A percentile compares a stretch with the other conserved stretches of the same genome.
Evolutionary conservation across 2,113 vertebrate genomes (phyloP).

Genomic region (Gavia stellata): DNA sequence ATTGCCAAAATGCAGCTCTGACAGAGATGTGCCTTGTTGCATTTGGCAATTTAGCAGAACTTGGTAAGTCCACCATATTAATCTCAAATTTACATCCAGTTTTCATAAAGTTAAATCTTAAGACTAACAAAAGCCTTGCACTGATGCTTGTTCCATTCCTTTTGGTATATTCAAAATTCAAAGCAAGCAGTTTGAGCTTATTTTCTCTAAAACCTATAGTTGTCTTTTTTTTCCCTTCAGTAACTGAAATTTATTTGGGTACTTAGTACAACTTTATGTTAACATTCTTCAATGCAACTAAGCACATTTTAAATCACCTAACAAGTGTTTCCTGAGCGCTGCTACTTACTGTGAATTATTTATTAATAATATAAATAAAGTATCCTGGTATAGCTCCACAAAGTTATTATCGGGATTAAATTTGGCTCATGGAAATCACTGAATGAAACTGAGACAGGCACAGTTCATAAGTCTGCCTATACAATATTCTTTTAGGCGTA

Average conservation of each 20-base stretch:
- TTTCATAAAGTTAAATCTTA: not conserved
- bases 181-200: not conserved
- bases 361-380: constrained; percentile 12
- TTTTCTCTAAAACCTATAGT: not conserved
- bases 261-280: not conserved
- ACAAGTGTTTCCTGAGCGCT: not conserved
- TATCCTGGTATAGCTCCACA: not conserved
- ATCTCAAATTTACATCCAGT: not conserved
- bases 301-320: constrained; percentile 1
- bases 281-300: not conserved
- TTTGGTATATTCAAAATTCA: not conserved
- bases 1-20: constrained; percentile 89
- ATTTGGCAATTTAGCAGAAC: constrained; percentile 98
- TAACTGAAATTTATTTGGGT: not conserved
- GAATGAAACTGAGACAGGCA: not conserved
- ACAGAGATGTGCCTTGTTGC: constrained; percentile 99
- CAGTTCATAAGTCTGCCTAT: not conserved
- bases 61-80: constrained; percentile 78
- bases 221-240: not conserved
- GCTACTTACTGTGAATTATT: constrained; percentile 30
- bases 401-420: not conserved
- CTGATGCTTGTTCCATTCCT: not conserved
- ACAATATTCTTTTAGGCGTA: not conserved
- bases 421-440: not conserved
- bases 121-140: not conserved